phyloP scores from a whole-genome alignment of 2,888 invertebrate genomes.

The Griposia aprilina region DNA sequence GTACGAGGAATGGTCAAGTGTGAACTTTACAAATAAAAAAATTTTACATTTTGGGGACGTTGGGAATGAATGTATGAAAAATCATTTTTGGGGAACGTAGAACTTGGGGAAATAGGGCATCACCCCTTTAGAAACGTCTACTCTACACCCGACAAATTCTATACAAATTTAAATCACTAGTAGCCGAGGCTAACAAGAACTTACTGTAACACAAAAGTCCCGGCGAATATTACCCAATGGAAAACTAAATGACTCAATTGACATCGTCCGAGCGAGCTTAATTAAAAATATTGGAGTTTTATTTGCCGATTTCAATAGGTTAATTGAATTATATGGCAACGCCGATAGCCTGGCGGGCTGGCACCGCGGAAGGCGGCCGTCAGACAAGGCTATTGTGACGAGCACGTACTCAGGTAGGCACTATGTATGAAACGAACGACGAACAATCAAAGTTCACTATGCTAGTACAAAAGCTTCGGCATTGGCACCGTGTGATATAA shows the following conservation, averaged over 20 bases:
- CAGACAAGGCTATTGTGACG: constrained; percentile 18
- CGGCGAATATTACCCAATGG: constrained; percentile 17
- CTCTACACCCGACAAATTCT: not conserved
- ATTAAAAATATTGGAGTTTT: constrained; percentile 48
- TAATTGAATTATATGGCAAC: constrained; percentile 53
- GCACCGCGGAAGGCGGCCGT: constrained; percentile 10
- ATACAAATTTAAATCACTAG: not conserved
- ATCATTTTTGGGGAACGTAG: too few species aligned
- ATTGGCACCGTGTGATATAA: not conserved
- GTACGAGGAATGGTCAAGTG: too few species aligned
- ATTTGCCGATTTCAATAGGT: constrained; percentile 50
- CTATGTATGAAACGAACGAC: not conserved
- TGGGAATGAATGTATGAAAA: too few species aligned
- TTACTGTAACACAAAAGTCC: not conserved
- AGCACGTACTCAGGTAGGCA: not conserved
- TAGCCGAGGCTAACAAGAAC: not conserved
- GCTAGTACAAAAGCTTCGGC: not conserved
- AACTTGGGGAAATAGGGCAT: too few species aligned
- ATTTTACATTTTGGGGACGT: too few species aligned
- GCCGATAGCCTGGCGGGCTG: constrained; percentile 13
- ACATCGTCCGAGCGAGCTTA: constrained; percentile 28
- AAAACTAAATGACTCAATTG: constrained; percentile 55
- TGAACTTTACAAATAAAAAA: too few species aligned
- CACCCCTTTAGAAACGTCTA: not conserved
- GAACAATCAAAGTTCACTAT: not conserved